A percentile compares a stretch with the other conserved stretches of the same genome.
phyloP scores from a whole-genome alignment of 2,888 invertebrate genomes.

The Drosophila quinaria region DNA sequence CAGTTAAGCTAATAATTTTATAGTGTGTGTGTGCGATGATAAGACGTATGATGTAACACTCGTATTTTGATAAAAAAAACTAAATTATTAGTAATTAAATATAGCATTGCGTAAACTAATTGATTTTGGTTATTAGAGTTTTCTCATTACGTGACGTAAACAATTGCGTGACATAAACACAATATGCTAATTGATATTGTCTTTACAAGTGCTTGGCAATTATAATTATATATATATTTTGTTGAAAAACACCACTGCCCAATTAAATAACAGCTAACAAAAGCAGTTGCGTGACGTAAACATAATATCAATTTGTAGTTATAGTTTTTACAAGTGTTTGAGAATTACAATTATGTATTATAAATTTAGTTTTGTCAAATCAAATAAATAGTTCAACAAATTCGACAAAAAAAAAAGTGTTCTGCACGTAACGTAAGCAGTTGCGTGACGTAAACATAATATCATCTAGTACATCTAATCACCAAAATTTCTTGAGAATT shows the following conservation, averaged over 20 bases:
- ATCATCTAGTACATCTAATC: background rate
- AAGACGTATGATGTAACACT: slow-evolving; percentile 21
- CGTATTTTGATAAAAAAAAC: slow-evolving; percentile 22
- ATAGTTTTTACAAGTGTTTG: background rate
- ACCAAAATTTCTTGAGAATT: background rate
- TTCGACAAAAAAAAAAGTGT: background rate
- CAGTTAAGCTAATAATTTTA: slow-evolving; percentile 54
- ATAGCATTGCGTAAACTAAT: slow-evolving; percentile 31
- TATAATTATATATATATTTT: background rate
- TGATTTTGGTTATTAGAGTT: slow-evolving; percentile 7
- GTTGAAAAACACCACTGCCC: background rate
- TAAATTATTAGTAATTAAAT: slow-evolving; percentile 47
- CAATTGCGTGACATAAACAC: background rate
- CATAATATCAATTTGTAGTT: background rate
- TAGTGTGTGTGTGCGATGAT: slow-evolving; percentile 12
- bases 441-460: background rate
- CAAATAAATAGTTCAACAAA: background rate
- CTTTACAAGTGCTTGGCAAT: background rate
- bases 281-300: background rate
- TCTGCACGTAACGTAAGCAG: background rate
- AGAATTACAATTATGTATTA: background rate
- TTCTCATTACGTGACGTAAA: slow-evolving; percentile 14
- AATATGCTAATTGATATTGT: background rate
- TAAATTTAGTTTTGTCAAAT: background rate
- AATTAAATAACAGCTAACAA: background rate